Evolutionary conservation across 1,140 invertebrate genomes (phyloP), one percentile per base, ranked within the genome.

Genomic region (Drosophila yakuba): DNA sequence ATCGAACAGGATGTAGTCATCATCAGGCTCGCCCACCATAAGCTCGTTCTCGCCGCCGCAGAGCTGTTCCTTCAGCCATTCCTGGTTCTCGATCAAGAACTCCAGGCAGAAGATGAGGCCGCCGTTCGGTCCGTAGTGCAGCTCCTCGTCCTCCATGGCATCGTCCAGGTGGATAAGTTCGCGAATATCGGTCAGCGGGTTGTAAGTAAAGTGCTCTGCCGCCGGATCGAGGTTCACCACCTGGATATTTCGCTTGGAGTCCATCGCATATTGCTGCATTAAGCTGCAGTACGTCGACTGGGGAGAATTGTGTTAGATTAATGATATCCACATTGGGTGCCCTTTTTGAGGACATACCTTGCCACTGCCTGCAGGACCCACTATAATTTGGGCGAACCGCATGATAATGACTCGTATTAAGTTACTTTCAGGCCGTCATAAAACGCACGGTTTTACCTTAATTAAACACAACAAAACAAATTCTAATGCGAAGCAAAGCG

Each of bases 1-100:
- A 93, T 99, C 99, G 92, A 99, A 99, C n/a, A 99, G 93, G 55
- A 99, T 95, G 91, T 99, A 99, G 93, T 99, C 98, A 75, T 97
- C 96, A 69, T 97, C 96, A 2, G 95, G 94, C 48, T 92, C 90
- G 3, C 79, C 90, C 5, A 90, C 58, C 61, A 86, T 86, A 28
- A 93, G 91, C 12, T 94, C 94, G 51, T 85, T 86, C 28, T 83
- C 76, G 14, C 82, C 88, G 7, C 90, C 91, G 12, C 95, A 95
- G 12, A 99, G 92, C 90, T 97, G 95, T 52, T 98, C 97, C 81
- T 96, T 95, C 7, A 99, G 92, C 98, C 98, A 99, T 28, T 97
- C 96, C 76, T 96, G 94, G 93, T 99, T 98, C 92, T 98, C 96
- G 50, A 98, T 91, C 5, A 99, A 93, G 85, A 98, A 99, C 90